A percentile compares a stretch with the other conserved stretches of the same genome.
phyloP scores from a whole-genome alignment of 2,888 invertebrate genomes.

The Hymenopus coronatus region DNA sequence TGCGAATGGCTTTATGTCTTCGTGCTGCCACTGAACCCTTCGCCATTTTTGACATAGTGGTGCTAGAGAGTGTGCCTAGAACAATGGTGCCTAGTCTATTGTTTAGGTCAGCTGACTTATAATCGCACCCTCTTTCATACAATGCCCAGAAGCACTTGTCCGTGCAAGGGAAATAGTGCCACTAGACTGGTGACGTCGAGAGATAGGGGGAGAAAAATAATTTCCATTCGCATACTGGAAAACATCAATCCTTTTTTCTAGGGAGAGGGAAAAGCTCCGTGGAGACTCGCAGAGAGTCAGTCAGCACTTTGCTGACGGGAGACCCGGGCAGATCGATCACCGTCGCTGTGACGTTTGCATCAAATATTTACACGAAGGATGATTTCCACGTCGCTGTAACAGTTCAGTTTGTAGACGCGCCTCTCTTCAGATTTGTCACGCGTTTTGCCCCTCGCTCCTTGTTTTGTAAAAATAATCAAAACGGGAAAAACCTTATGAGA shows the following conservation, averaged over 20 bases:
- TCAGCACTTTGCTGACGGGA: background rate
- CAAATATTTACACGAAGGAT: background rate
- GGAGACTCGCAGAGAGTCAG: background rate
- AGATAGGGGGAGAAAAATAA: background rate
- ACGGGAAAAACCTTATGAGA: background rate
- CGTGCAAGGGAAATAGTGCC: background rate
- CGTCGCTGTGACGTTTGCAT: background rate
- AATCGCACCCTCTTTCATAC: background rate
- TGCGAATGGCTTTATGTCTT: background rate
- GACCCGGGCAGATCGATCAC: background rate
- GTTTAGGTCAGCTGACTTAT: background rate
- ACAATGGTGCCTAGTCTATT: background rate
- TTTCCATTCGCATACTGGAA: background rate
- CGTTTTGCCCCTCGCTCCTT: background rate
- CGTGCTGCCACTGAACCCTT: background rate
- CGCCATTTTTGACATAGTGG: background rate
- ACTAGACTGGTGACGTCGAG: background rate
- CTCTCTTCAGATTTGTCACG: background rate
- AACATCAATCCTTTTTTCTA: background rate
- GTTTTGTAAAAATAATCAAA: background rate
- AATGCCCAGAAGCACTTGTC: background rate
- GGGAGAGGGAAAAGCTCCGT: background rate
- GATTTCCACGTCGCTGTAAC: background rate
- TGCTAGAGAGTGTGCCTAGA: background rate
- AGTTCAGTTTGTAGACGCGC: background rate